Evolutionary conservation across 2,888 invertebrate genomes (phyloP).

Genomic region (Elysia crispata): DNA sequence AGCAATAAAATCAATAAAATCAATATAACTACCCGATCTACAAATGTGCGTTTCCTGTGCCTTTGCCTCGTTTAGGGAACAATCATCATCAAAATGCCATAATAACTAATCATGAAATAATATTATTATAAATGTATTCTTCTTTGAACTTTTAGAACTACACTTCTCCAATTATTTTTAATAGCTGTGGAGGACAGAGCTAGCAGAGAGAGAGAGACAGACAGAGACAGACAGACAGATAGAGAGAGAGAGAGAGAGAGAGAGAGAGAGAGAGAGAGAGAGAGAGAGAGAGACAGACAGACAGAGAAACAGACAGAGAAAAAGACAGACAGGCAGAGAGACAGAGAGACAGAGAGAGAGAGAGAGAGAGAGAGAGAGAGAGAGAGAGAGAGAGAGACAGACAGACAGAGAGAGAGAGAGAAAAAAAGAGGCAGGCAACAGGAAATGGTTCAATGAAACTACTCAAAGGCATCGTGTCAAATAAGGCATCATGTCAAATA

Average conservation of each 20-base stretch:
- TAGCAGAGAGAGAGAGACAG: not conserved
- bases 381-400: not conserved
- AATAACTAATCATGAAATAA: too few relatives aligned
- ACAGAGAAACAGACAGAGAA: not conserved
- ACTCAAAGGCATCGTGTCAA: not conserved
- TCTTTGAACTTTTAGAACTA: too few relatives aligned
- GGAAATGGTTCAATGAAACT: not conserved
- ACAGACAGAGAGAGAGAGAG: not conserved
- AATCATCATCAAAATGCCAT: too few relatives aligned
- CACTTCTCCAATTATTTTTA: too few relatives aligned
- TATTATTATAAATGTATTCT: too few relatives aligned
- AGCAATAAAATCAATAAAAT: too few relatives aligned
- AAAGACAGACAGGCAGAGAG: not conserved
- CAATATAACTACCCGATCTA: too few relatives aligned
- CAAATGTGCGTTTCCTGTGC: too few relatives aligned
- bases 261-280: constrained; percentile 20
- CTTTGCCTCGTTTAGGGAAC: too few relatives aligned
- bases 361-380: not conserved
- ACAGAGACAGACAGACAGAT: constrained; percentile 25
- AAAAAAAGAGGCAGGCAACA: not conserved
- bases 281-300: not conserved
- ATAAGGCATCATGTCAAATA: too few relatives aligned
- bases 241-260: too few relatives aligned
- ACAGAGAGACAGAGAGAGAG: not conserved
- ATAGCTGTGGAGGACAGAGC: not conserved